Conservation (phyloP, 2,113 vertebrate genomes). For the Sorex araneus region DNA sequence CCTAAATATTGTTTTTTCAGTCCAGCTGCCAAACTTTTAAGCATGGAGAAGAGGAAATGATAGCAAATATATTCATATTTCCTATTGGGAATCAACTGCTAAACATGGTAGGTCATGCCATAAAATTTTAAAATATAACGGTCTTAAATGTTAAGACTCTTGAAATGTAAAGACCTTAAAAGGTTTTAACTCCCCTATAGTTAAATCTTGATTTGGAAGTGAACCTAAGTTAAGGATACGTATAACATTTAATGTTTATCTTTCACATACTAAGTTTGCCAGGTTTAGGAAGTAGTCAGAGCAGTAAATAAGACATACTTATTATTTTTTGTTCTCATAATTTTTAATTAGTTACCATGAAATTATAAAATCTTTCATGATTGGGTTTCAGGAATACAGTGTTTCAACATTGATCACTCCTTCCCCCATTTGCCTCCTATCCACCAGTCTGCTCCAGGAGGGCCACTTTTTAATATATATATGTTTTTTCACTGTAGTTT, state of each 20-base stretch:
- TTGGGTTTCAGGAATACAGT: no score
- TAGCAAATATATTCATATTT: constrained; percentile 28
- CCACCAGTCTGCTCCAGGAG: no score
- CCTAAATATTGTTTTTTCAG: not conserved
- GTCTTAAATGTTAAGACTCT: not conserved
- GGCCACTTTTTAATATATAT: no score
- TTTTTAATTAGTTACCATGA: no score
- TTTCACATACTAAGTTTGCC: not conserved
- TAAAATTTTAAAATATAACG: not conserved
- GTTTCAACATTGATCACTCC: no score
- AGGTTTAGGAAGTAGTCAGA: not conserved
- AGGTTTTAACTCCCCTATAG: not conserved
- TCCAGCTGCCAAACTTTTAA: constrained; percentile 26
- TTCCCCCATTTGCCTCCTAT: no score
- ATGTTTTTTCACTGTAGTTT: no score
- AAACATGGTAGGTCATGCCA: not conserved
- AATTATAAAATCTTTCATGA: no score
- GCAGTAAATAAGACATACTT: no score
- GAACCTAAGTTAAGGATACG: not conserved
- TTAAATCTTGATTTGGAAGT: not conserved
- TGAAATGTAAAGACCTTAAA: no score
- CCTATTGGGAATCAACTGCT: constrained; percentile 8
- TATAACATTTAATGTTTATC: not conserved
- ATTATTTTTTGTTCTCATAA: no score
- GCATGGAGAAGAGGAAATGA: not conserved